Evolutionary conservation across 2,888 invertebrate species (phyloP), one percentile per base, ranked within the genome.

Genomic region (Brachypterus glaber): DNA sequence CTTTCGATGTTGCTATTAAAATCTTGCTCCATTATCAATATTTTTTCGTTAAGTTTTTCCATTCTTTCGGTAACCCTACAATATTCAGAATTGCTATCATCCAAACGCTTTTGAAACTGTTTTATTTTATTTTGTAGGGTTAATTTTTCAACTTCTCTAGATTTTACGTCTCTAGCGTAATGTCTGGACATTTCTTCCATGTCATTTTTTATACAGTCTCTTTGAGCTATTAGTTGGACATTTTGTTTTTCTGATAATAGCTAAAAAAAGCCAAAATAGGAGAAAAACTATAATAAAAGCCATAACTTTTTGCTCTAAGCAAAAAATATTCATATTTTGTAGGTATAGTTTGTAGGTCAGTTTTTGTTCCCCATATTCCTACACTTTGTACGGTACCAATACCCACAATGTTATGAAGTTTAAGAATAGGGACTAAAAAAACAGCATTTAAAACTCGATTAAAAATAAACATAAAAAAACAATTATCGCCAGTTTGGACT

Each of bases 141-240:
- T 16, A 63, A 58, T 47, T 72, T 76, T 51, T 80, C 78, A 58
- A 72, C 70, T 48, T 79, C 75, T 21, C 74, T 60, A 7, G 71
- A 64, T 47, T 73, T 71, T 2, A 67, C 64, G 41, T 77, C 77
- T 35, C 73, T 64, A 30, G 74, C 65, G 44, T 74, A 73, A 11
- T 64, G 62, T 18, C 68, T 66, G 33, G 73, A 71, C 47, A 76
- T 61, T 35, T 73, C 68, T 29, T 76, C 72, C 33, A 79, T 62
- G 49, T 79, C 76, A 40, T 70, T 63, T 15, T 71, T 70, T 2
- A 78, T 54, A 37, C 67, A 68, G 49, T 79, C 76, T 47, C 72
- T 74, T 50, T 77, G 76, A 18, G 73, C 70, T 3, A 65, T 63
- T 17, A 75, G 51, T 49, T 76, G 73, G 1, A 74, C 69, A 46